Percentiles rank a stretch among this genome's conserved stretches.
These are phyloP conservation scores for Polylopha cassiicola DNA, from an alignment of 2,888 invertebrate species.

Conservation along the genomic window DNA sequence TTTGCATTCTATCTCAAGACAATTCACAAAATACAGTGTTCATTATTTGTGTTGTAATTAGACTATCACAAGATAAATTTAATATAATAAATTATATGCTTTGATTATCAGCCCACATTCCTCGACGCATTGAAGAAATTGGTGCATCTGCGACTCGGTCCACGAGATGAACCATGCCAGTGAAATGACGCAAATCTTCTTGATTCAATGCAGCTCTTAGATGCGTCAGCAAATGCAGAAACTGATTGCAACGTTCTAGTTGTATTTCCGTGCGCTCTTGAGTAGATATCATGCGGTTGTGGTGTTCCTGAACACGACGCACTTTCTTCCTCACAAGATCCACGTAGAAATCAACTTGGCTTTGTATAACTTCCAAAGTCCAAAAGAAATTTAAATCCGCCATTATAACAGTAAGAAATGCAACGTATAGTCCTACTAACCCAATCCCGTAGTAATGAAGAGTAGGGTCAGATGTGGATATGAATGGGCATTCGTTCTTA, in stretches of 20 bases:
- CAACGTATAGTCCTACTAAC: conserved; percentile 43
- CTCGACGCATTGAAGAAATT: conserved; percentile 16
- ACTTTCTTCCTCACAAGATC: conserved; percentile 51
- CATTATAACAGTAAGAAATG: conserved; percentile 45
- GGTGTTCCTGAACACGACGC: conserved; percentile 44
- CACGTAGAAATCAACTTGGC: conserved; percentile 47
- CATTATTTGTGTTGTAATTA: too few relatives aligned
- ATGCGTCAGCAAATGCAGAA: conserved; percentile 39
- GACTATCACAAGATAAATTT: too few relatives aligned
- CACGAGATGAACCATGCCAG: conserved; percentile 26
- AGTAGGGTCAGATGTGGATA: conserved; percentile 44
- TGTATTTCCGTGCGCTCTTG: conserved; percentile 53
- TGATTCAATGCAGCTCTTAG: conserved; percentile 36
- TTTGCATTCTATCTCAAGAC: too few relatives aligned
- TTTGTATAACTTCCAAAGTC: conserved; percentile 48
- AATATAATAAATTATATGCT: too few relatives aligned
- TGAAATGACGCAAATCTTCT: conserved; percentile 27
- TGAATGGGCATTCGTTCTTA: conserved; percentile 51
- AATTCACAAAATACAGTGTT: too few relatives aligned
- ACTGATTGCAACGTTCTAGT: conserved; percentile 41
- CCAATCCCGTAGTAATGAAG: conserved; percentile 49
- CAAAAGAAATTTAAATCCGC: conserved; percentile 56
- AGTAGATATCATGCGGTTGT: conserved; percentile 43
- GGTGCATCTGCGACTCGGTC: too few relatives aligned
- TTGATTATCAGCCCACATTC: conserved; percentile 33